A percentile compares a stretch with the other conserved stretches of the same genome.
phyloP scores from a whole-genome alignment of 92 coral and sea anemone species.

The Paragorgia papillata region DNA sequence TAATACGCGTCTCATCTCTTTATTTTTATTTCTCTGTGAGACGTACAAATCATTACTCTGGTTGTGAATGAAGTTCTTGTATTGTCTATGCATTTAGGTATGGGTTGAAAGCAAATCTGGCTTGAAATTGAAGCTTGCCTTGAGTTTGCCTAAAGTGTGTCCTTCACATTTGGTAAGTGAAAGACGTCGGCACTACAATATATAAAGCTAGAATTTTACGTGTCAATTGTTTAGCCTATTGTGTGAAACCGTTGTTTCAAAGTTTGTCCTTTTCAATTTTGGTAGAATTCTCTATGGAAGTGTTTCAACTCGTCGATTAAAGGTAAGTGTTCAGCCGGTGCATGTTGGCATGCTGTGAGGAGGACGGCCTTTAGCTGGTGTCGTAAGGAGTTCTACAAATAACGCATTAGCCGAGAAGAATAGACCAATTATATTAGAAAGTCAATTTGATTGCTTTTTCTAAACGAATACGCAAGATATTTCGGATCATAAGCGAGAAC shows the following conservation, averaged over 20 bases:
- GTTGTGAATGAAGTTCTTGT: neutral
- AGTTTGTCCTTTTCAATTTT: conserved; percentile 3
- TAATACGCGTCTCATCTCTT: neutral
- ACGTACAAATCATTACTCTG: neutral
- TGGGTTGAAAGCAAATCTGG: conserved; percentile 22
- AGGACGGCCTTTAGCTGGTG: conserved; percentile 39
- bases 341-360: conserved; percentile 44
- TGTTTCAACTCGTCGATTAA: conserved; percentile 33
- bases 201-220: too few relatives aligned
- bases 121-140: conserved; percentile 6
- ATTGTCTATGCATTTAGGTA: conserved; percentile 11
- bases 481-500: too few relatives aligned
- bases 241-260: neutral
- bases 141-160: conserved; percentile 73
- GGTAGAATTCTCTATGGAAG: conserved; percentile 29
- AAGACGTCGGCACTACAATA: too few relatives aligned
- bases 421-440: conserved; percentile 96
- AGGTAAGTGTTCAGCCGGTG: conserved; percentile 20
- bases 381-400: conserved; percentile 99
- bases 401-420: conserved; percentile 97
- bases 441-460: conserved; percentile 26
- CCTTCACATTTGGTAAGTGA: conserved; percentile 96
- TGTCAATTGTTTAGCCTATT: too few relatives aligned
- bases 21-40: neutral
- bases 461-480: too few relatives aligned